phyloP scores from a whole-genome alignment of 37 sponge, comb jelly and placozoan genomes.

The Geodia barretti region DNA sequence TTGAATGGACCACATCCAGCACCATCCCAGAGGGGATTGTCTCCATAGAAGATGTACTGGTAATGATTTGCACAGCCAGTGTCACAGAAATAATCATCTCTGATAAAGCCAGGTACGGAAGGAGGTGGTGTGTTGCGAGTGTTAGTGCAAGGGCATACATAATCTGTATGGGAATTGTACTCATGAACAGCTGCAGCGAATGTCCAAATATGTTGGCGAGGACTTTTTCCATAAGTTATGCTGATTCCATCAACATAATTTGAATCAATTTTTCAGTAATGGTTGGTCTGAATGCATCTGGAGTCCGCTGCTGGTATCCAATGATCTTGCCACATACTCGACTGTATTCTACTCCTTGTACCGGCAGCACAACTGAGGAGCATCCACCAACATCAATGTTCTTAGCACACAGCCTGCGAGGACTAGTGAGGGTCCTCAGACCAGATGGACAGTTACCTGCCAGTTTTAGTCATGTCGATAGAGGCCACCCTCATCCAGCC shows the following conservation, averaged over 20 bases:
- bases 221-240: slow-evolving; percentile 6
- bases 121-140: background rate
- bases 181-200: slow-evolving; percentile 2
- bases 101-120: background rate
- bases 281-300: too few species aligned
- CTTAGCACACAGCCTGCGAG: too few species aligned
- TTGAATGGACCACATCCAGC: background rate
- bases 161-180: background rate
- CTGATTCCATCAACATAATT: background rate
- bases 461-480: too few species aligned
- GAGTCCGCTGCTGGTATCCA: too few species aligned
- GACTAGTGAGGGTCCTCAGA: too few species aligned
- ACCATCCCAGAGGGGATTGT: slow-evolving; percentile 20
- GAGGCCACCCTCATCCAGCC: too few species aligned
- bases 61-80: background rate
- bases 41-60: background rate
- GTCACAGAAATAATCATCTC: slow-evolving; percentile 11
- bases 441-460: too few species aligned
- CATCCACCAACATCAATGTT: too few species aligned
- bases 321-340: too few species aligned
- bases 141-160: slow-evolving; percentile 12
- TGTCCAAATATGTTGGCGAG: slow-evolving; percentile 4
- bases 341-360: too few species aligned
- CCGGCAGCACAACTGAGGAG: too few species aligned
- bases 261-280: too few species aligned